Conservation (phyloP, 1,140 invertebrate genomes). For the Caerostris darwini region DNA sequence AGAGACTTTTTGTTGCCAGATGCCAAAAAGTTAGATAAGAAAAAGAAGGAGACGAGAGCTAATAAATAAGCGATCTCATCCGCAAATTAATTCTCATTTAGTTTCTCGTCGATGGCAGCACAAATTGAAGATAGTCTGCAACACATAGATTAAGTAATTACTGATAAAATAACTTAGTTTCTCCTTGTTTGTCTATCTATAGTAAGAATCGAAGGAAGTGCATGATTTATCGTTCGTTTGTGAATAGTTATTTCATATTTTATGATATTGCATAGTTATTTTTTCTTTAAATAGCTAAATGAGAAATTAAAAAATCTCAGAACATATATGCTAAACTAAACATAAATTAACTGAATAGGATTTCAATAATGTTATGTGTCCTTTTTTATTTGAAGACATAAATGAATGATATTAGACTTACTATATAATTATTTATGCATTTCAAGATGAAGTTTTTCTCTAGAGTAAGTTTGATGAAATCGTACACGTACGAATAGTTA, state of each 20-base stretch:
- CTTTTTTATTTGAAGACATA: not conserved
- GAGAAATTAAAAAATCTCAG: not conserved
- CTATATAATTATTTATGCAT: not conserved
- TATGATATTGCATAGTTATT: not conserved
- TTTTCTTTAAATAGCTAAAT: not conserved
- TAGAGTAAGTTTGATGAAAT: too few species aligned
- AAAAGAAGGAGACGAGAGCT: conserved; percentile 9
- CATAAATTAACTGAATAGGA: not conserved
- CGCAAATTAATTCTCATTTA: conserved; percentile 54
- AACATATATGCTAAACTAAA: not conserved
- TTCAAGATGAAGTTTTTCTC: too few species aligned
- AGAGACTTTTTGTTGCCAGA: conserved; percentile 53
- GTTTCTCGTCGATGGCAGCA: conserved; percentile 36
- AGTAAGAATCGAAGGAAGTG: conserved; percentile 8
- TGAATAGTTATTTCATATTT: not conserved
- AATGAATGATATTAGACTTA: not conserved
- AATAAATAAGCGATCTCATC: conserved; percentile 68
- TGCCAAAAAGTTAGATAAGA: conserved; percentile 50
- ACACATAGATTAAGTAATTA: conserved; percentile 72
- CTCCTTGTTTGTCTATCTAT: not conserved
- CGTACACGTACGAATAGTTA: too few species aligned
- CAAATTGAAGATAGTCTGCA: not conserved
- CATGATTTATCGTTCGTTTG: conserved; percentile 19
- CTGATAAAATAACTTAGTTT: conserved; percentile 50
- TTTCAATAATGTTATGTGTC: too few species aligned